Conservation (phyloP, 1,140 invertebrate species). For the Dendroctonus valens region DNA sequence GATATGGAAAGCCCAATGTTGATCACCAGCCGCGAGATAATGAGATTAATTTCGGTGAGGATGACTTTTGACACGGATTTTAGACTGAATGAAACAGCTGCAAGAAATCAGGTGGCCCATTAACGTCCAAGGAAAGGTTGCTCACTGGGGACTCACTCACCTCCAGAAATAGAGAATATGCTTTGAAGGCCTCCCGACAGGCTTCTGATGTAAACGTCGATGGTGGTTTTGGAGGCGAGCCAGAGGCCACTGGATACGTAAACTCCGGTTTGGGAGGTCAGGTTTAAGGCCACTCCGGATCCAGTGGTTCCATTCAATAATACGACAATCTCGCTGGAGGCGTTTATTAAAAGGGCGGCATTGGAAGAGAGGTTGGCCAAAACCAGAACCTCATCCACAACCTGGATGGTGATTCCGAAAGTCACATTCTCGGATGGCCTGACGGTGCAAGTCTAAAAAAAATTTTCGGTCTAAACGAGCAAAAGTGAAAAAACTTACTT, state of each 20-base stretch:
- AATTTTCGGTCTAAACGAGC: neutral
- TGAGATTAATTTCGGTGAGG: neutral
- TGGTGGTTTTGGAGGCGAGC: neutral
- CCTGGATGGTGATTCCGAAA: constrained; percentile 4
- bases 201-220: neutral
- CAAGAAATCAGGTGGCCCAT: neutral
- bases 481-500: neutral
- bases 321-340: neutral
- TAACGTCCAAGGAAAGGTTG: neutral
- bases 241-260: constrained; percentile 12
- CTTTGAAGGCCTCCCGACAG: neutral
- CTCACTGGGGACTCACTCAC: neutral
- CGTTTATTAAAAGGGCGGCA: constrained; percentile 6
- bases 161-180: constrained; percentile 6
- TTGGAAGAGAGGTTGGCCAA: neutral
- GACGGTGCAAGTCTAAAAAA: neutral
- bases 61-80: neutral
- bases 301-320: constrained; percentile 15
- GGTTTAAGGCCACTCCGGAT: constrained; percentile 7
- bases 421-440: neutral
- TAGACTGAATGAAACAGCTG: constrained; percentile 3
- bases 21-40: neutral
- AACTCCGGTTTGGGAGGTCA: constrained; percentile 12
- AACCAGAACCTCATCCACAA: neutral
- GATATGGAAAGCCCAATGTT: neutral